Conservation (phyloP, 2,888 invertebrate species). For the Drosophila ustulata region DNA sequence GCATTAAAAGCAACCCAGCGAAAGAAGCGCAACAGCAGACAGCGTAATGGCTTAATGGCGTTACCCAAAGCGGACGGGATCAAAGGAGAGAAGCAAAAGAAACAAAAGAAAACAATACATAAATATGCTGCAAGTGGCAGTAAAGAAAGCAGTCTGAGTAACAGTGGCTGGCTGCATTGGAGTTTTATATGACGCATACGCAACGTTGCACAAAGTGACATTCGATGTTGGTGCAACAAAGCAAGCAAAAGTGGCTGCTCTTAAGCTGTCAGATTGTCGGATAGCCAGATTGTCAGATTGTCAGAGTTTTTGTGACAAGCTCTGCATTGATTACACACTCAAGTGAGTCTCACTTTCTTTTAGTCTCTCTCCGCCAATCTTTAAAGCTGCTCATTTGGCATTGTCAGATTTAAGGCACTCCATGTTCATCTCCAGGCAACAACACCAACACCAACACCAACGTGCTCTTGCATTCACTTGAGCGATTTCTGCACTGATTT, state of each 20-base stretch:
- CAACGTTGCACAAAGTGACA: conserved; percentile 58
- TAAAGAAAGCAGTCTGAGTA: conserved; percentile 35
- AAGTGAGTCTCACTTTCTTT: conserved; percentile 2
- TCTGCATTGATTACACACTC: conserved; percentile 38
- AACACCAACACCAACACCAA: conserved; percentile 13
- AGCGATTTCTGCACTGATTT: conserved; percentile 41
- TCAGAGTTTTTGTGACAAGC: conserved; percentile 21
- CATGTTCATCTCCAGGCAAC: neutral
- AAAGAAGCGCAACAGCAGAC: conserved; percentile 45
- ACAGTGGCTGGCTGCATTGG: conserved; percentile 43
- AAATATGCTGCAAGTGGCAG: conserved; percentile 69
- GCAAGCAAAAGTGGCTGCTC: conserved; percentile 33
- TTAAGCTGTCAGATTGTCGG: conserved; percentile 40
- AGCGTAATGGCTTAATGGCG: conserved; percentile 64
- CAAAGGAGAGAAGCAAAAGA: conserved; percentile 32
- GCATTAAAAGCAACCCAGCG: conserved; percentile 40
- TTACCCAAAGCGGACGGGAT: conserved; percentile 30
- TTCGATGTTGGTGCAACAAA: conserved; percentile 22
- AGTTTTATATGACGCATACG: conserved; percentile 64
- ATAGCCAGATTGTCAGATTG: conserved; percentile 39
- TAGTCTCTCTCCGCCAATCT: neutral
- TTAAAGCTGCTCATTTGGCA: conserved; percentile 36
- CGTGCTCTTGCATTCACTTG: conserved; percentile 43
- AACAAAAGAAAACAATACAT: conserved; percentile 51
- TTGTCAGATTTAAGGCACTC: conserved; percentile 14